These are phyloP conservation scores for Pelecanoides urinatrix DNA, from an alignment of 2,113 vertebrate genomes.

Conservation along the genomic window DNA sequence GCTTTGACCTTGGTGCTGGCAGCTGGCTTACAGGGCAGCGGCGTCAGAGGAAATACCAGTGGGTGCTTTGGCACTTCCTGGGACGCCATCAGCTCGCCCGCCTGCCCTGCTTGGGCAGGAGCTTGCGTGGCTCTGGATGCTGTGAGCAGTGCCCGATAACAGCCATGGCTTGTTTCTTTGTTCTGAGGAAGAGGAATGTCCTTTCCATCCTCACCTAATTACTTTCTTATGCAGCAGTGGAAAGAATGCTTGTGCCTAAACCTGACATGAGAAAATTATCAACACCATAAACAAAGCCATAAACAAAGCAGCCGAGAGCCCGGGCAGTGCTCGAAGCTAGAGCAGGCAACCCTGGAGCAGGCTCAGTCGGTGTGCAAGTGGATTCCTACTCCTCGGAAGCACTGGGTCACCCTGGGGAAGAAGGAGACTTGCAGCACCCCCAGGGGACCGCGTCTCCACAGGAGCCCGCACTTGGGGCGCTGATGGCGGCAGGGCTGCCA, in stretches of 20 bases:
- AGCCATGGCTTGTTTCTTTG: neutral
- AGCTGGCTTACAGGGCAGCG: neutral
- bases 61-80: neutral
- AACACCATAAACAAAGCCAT: conserved; percentile 61
- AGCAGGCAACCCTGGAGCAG: conserved; percentile 31
- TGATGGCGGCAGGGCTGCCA: rapidly evolving
- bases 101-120: neutral
- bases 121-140: neutral
- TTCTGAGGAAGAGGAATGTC: conserved; percentile 51
- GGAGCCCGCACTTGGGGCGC: neutral
- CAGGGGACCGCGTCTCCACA: neutral
- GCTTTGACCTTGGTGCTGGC: neutral
- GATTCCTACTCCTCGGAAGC: conserved; percentile 44
- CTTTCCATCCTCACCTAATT: conserved; percentile 61
- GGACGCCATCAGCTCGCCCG: neutral
- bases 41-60: neutral
- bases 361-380: neutral
- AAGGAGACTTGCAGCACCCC: neutral
- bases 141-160: neutral
- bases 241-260: conserved; percentile 60
- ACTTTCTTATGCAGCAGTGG: conserved; percentile 67
- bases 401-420: conserved; percentile 14
- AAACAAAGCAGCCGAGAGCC: conserved; percentile 21
- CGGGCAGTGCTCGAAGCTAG: neutral
- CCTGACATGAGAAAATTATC: conserved; percentile 67